phyloP scores from a whole-genome alignment of 1,140 invertebrate genomes.

The Tribolium madens region DNA sequence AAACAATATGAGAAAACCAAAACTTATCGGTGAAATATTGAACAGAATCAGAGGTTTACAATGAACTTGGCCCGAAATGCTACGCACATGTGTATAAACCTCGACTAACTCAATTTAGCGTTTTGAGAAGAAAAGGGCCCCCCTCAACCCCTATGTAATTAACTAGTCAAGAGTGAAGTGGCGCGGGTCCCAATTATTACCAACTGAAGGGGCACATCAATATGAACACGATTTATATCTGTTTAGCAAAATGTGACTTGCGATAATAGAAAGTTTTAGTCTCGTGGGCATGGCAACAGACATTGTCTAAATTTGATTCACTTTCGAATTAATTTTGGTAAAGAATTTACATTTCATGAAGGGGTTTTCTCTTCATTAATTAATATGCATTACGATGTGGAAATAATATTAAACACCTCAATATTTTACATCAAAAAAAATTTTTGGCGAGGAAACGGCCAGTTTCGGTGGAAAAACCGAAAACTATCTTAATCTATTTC shows the following conservation, averaged over 20 bases:
- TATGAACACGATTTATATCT: not conserved
- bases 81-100: constrained; percentile 14
- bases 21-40: constrained; percentile 27
- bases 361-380: not conserved
- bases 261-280: not conserved
- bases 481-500: too few species aligned
- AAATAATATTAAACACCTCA: too few species aligned
- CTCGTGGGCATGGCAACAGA: not conserved
- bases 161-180: constrained; percentile 37
- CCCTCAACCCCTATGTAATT: constrained; percentile 29
- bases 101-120: constrained; percentile 31
- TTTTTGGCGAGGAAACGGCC: too few species aligned
- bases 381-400: too few species aligned
- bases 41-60: constrained; percentile 28
- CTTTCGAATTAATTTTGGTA: not conserved
- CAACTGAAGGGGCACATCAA: constrained; percentile 15
- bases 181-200: constrained; percentile 36
- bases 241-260: not conserved
- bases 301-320: not conserved
- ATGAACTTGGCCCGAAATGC: constrained; percentile 7
- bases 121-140: constrained; percentile 17
- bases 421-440: too few species aligned
- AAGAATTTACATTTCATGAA: not conserved
- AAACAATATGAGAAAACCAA: constrained; percentile 19
- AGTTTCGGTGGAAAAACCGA: too few species aligned